Evolutionary conservation across 2,113 vertebrate genomes (phyloP), one percentile per base, ranked within the genome.

Genomic region (Gorilla gorilla): DNA sequence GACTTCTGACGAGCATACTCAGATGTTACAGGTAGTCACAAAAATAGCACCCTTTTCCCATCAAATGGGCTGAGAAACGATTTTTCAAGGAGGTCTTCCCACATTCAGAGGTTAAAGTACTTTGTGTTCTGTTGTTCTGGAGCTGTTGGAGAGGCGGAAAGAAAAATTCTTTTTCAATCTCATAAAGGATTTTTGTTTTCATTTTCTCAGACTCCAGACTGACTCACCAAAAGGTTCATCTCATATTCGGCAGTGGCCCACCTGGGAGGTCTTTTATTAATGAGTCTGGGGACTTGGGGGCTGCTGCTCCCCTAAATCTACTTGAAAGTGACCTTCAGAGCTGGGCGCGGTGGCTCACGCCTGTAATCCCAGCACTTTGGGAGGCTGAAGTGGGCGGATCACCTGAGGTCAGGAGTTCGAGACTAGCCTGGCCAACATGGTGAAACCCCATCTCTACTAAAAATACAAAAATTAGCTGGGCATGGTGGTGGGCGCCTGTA

Each of bases 21-120:
- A 94, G 76, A 93, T 90, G 25, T 86, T 83, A 55, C n/a, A 96
- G 79, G 81, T 89, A 18, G 57, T 94, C 92, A 90, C 83, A 68
- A 90, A 89, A 97, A 82, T 80, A 85, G 52, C 83, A 79, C 84
- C 82, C 13, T 95, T 97, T 97, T 90, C 72, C 93, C 87, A 96
- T 96, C 79, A 92, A 68, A 96, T 78, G 90, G 96, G n/a, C 93
- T 89, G 80, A 75, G 80, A 68, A 84, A 97, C 76, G 35, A 76
- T 93, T 94, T 90, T 97, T 96, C 93, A 40, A 13, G 55, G 95
- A 83, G 93, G 68, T 95, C 79, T 93, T 94, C 16, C 52, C 38
- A 14, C 66, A 43, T 18, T 66, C 95, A 94, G 94, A 85, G 52
- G 89, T 76, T 85, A 72, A 96, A 94, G 70, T 66, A 79, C 81